Conservation (phyloP, 1,140 invertebrate species). For the Bombus impatiens region DNA sequence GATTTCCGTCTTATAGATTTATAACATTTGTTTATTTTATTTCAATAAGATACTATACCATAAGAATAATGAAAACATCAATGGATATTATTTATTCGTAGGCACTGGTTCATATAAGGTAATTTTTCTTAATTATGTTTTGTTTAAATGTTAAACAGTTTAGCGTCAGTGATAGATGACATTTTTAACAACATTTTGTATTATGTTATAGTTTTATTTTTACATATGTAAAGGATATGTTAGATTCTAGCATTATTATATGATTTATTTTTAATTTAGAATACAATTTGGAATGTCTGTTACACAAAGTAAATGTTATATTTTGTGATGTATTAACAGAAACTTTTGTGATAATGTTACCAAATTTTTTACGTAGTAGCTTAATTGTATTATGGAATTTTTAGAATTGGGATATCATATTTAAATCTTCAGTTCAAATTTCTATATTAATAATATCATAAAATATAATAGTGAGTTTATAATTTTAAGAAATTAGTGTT, state of each 20-base stretch:
- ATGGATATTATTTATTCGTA: not conserved
- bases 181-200: not conserved
- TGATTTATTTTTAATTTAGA: not conserved
- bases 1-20: slow-evolving; percentile 1
- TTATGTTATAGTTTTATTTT: not conserved
- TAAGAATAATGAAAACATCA: slow-evolving; percentile 2
- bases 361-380: not conserved
- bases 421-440: not conserved
- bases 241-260: not conserved
- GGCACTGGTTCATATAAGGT: not conserved
- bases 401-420: not conserved
- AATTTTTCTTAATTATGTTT: slow-evolving; percentile 4
- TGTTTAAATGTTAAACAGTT: not conserved
- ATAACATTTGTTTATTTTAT: slow-evolving; percentile 5
- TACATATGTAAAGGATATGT: not conserved
- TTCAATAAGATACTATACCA: slow-evolving; percentile 14
- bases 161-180: not conserved
- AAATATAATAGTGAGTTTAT: not conserved
- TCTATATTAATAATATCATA: not conserved
- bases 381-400: not conserved
- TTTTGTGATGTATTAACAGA: not conserved
- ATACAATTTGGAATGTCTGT: not conserved
- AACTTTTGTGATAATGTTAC: not conserved
- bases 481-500: not conserved
- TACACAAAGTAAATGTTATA: not conserved